Evolutionary conservation across 37 sponge, comb jelly and placozoan genomes (phyloP), one percentile per base, ranked within the genome.

Genomic region (Spongilla lacustris): DNA sequence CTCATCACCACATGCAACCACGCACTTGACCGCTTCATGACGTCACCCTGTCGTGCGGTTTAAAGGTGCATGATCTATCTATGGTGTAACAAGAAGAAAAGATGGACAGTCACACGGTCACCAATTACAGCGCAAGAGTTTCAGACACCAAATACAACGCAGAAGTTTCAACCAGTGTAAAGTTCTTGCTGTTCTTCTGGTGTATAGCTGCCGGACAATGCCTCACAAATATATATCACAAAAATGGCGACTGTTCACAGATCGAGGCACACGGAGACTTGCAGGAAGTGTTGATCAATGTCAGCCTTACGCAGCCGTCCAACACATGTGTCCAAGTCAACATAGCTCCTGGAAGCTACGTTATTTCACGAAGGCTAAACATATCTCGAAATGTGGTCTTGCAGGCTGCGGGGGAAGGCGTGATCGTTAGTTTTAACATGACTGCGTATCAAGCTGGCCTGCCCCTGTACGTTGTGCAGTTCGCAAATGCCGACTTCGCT

Each of bases 391-490:
- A 69, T 27, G 71, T 85, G 31, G 85, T 77, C 38, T 25, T 77
- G 68, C 48, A 71, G 66, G 85, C 49, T 28, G 66, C 8, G 6
- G 67, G 41, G 23, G 69, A 68, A 36, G 35, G 22, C 11, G 32
- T 76, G 31, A 9, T 9, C 36, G 36, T 37, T 26, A 11, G 11
- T 12, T 32, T 72, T 33, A 13, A 74, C 21, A 36, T 36, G 4
- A 74, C 32, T 4, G 26, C 4, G 33, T 32, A 10, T 14, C 12
- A 14, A 58, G 19, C 58, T 17, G 21, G 19, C 58, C 66, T 1
- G 30, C 73, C 74, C 22, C n/a, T 58, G 9, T 84, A 84, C 73
- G 80, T 36, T n/a, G 25, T 84, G 48, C 32, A 11, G 25, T 89
- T 89, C 72, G 26, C 14, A 36, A 24, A 9, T n/a, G 29, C 68